These are phyloP conservation scores for Nettapus auritus DNA, from an alignment of 2,113 vertebrate genomes.

Conservation along the genomic window DNA sequence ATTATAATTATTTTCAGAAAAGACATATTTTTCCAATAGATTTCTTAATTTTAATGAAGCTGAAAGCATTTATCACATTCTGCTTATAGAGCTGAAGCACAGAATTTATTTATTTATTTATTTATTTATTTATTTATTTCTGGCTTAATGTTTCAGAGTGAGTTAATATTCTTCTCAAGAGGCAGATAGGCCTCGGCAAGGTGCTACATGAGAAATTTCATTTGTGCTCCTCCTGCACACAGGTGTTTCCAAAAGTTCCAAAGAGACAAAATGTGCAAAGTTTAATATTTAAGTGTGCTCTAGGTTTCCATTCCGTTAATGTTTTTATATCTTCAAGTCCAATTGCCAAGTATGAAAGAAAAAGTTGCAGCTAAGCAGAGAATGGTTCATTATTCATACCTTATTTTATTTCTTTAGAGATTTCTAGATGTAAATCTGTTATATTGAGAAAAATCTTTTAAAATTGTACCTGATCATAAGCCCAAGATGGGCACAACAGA, in stretches of 20 bases:
- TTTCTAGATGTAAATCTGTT: neutral
- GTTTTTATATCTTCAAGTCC: neutral
- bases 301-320: constrained; percentile 23
- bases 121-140: too few relatives aligned
- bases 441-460: neutral
- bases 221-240: neutral
- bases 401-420: neutral
- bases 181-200: neutral
- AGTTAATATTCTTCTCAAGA: neutral
- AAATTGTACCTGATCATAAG: neutral
- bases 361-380: neutral
- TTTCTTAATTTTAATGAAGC: neutral
- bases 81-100: neutral
- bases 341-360: neutral
- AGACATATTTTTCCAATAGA: neutral
- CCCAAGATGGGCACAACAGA: neutral
- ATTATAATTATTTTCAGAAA: neutral
- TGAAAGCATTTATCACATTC: neutral
- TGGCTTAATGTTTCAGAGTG: neutral
- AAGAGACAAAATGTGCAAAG: neutral
- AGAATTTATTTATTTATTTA: too few relatives aligned
- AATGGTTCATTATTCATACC: neutral
- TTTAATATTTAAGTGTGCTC: neutral
- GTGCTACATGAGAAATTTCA: neutral
- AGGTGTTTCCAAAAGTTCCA: neutral